Evolutionary conservation across 2,113 vertebrate genomes (phyloP).

Genomic region (Stigmatopora argus): DNA sequence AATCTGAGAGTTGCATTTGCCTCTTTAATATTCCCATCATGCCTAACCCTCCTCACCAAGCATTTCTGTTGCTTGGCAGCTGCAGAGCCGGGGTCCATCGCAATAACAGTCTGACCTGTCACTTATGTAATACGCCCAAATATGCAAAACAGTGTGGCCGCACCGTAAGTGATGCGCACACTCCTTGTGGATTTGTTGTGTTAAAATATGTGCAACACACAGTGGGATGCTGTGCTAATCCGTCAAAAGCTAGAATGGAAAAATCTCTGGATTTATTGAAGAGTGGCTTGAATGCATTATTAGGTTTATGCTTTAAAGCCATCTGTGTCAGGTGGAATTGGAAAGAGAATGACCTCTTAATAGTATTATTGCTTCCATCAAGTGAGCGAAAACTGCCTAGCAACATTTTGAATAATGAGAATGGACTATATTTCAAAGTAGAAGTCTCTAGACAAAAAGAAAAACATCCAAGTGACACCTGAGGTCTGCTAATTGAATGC

Average conservation of each 20-base stretch:
- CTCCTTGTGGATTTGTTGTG: neutral
- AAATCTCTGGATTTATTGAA: conserved; percentile 25
- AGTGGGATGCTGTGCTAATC: conserved; percentile 22
- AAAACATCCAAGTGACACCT: neutral
- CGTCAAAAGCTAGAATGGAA: conserved; percentile 17
- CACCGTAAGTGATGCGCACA: neutral
- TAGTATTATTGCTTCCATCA: conserved; percentile 30
- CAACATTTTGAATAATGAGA: conserved; percentile 33
- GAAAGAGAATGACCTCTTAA: conserved; percentile 18
- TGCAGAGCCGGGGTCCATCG: conserved; percentile 19
- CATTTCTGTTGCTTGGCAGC: conserved; percentile 6
- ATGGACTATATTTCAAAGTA: conserved; percentile 30
- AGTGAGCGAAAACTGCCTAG: conserved; percentile 26
- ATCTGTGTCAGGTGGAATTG: conserved; percentile 19
- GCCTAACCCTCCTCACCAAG: conserved; percentile 14
- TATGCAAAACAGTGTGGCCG: neutral
- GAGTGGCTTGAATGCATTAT: conserved; percentile 8
- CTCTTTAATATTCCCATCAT: neutral
- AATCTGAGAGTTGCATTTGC: neutral
- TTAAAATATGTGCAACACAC: conserved; percentile 4
- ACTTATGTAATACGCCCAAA: conserved; percentile 44
- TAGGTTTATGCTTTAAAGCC: conserved; percentile 12
- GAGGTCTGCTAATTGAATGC: neutral
- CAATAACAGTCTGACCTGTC: conserved; percentile 43
- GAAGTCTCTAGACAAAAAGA: neutral